Evolutionary conservation across 2,113 vertebrate genomes (phyloP).

Genomic region (Cranoglanis bouderius): DNA sequence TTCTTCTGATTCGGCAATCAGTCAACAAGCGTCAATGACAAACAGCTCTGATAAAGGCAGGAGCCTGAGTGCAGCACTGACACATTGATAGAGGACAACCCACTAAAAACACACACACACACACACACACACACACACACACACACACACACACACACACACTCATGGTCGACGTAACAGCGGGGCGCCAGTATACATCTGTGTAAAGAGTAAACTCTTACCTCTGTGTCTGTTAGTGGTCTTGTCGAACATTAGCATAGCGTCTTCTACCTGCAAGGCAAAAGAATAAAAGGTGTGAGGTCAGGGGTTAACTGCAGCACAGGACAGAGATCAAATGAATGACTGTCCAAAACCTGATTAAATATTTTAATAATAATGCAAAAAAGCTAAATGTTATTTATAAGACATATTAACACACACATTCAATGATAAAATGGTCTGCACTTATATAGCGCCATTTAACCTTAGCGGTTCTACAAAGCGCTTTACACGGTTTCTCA

Average conservation of each 20-base stretch:
- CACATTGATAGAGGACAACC: background rate
- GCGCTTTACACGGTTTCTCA: no score
- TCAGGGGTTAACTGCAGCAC: background rate
- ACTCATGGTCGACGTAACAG: background rate
- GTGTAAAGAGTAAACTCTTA: slow-evolving; percentile 70
- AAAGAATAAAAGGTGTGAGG: slow-evolving; percentile 52
- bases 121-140: background rate
- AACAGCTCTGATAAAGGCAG: slow-evolving; percentile 37
- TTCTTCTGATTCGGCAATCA: slow-evolving; percentile 21
- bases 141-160: background rate
- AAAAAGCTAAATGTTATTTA: background rate
- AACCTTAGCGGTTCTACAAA: no score
- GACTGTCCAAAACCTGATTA: background rate
- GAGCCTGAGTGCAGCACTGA: background rate
- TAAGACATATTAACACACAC: background rate
- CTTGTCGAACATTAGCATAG: slow-evolving; percentile 99
- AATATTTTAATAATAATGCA: background rate
- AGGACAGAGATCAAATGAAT: background rate
- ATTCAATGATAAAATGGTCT: no score
- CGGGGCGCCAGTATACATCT: background rate
- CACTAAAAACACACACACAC: background rate
- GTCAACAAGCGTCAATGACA: slow-evolving; percentile 27
- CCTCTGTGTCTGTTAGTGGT: slow-evolving; percentile 99
- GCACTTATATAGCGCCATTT: no score
- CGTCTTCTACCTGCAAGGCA: slow-evolving; percentile 94